Conservation (phyloP, 2,113 vertebrate genomes). For the Etia nguti region DNA sequence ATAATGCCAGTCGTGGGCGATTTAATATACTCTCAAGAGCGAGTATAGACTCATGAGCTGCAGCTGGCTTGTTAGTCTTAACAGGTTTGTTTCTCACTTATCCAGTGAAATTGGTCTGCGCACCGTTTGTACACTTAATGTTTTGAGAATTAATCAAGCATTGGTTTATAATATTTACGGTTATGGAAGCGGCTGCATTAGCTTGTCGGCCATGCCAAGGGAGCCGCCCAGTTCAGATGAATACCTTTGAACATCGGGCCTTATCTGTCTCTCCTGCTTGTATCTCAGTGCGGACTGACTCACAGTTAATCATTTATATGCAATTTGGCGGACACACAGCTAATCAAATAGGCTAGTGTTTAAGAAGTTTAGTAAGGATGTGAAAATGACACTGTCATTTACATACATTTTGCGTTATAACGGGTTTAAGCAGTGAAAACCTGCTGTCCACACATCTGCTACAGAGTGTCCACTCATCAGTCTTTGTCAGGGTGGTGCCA, state of each 20-base stretch:
- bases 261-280: not conserved
- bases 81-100: not conserved
- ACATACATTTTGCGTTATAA: not conserved
- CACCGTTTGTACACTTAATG: not conserved
- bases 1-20: not conserved
- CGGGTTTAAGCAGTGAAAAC: not conserved
- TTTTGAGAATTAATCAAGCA: accelerated
- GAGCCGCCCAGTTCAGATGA: constrained; percentile 43
- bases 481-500: not conserved
- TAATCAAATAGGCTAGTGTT: not conserved
- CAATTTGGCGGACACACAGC: not conserved
- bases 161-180: not conserved
- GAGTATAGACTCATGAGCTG: not conserved
- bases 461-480: not conserved
- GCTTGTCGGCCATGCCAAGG: constrained; percentile 2
- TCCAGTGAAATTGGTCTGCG: not conserved
- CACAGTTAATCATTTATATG: not conserved
- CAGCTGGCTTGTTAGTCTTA: not conserved
- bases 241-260: constrained; percentile 4
- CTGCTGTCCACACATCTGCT: not conserved
- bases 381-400: not conserved
- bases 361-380: not conserved
- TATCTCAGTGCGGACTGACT: not conserved
- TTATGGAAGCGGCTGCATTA: not conserved
- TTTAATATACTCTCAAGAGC: not conserved